These are phyloP conservation scores for Strigops habroptila DNA, from an alignment of 2,113 vertebrate genomes.

Conservation along the genomic window DNA sequence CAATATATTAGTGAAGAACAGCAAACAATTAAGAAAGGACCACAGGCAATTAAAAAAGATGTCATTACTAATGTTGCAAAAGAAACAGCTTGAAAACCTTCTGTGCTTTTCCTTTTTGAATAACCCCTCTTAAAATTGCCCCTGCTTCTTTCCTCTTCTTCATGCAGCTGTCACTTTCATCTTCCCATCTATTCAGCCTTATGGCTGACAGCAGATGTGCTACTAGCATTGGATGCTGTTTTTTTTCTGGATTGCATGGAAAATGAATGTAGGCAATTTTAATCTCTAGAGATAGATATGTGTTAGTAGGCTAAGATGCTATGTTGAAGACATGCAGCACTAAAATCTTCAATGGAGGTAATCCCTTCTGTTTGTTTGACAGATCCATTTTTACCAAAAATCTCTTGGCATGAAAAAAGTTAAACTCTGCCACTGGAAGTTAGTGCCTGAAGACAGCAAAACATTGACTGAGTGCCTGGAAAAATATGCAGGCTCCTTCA, in stretches of 20 bases:
- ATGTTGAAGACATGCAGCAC: not conserved
- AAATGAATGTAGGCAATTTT: not conserved
- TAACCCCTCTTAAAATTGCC: not conserved
- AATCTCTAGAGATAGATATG: conserved; percentile 12
- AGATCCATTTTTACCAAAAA: conserved; percentile 4
- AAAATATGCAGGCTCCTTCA: not conserved
- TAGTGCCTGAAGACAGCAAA: not conserved
- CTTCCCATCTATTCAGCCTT: not conserved
- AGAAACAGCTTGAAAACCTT: conserved; percentile 15
- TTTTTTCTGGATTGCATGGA: not conserved
- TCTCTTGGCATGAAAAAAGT: not conserved
- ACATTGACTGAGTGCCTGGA: not conserved
- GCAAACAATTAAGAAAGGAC: not conserved
- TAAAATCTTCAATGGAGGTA: not conserved
- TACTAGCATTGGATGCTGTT: not conserved
- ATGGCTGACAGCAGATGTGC: not conserved
- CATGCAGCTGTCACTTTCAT: not conserved
- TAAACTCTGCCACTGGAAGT: not conserved
- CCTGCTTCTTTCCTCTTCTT: not conserved
- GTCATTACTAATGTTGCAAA: not conserved
- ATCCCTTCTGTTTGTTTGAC: not conserved
- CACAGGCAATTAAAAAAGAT: not conserved
- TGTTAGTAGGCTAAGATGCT: conserved; percentile 40
- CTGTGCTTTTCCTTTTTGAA: not conserved
- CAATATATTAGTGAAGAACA: not conserved